Percentiles rank a stretch among this genome's conserved stretches.
Conservation (phyloP, 2,888 invertebrate species). For the Drosophila falleni region DNA sequence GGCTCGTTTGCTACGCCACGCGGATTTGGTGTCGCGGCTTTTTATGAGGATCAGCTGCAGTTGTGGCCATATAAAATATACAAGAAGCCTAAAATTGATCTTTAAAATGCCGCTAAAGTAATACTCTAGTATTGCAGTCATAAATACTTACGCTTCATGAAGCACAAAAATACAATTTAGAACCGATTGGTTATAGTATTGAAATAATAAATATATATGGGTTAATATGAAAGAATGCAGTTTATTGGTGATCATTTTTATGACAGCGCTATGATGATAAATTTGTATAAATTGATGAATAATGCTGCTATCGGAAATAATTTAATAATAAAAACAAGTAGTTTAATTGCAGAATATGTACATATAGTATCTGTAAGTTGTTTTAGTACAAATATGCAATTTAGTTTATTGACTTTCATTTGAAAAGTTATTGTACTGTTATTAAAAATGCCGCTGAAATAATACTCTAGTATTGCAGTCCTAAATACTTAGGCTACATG, state of each 20-base stretch:
- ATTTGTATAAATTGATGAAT: not conserved
- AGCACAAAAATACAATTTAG: not conserved
- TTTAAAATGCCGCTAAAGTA: conserved; percentile 25
- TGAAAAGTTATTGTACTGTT: no score
- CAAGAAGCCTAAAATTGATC: conserved; percentile 48
- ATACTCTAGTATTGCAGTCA: conserved; percentile 43
- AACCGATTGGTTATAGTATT: not conserved
- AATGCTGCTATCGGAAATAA: not conserved
- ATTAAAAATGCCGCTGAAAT: conserved; percentile 21
- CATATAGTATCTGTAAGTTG: no score
- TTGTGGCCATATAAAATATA: conserved; percentile 74
- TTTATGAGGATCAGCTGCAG: conserved; percentile 81
- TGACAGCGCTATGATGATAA: not conserved
- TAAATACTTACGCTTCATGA: conserved; percentile 5
- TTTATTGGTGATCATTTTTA: conserved; percentile 1
- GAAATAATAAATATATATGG: not conserved
- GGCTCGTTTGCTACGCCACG: conserved; percentile 76
- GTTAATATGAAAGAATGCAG: not conserved
- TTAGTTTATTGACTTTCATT: not conserved
- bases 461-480: conserved; percentile 44
- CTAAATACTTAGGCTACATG: conserved; percentile 9
- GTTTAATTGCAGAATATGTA: not conserved
- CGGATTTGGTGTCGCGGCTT: conserved; percentile 79
- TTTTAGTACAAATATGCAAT: not conserved
- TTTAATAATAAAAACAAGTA: not conserved